Evolutionary conservation across 1,140 invertebrate species (phyloP).

Genomic region (Drosophila virilis): DNA sequence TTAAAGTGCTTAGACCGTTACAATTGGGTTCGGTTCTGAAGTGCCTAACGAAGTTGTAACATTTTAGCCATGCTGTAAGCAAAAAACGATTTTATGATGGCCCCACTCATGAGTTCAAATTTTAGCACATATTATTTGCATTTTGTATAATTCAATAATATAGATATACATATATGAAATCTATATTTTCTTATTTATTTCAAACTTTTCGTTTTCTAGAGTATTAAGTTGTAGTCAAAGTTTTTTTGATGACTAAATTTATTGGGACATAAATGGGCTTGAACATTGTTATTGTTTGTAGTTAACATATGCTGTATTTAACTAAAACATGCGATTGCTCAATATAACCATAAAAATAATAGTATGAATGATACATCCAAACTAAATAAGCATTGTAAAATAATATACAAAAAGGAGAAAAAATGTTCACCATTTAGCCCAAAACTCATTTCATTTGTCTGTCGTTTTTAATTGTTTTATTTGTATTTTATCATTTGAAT

Average conservation of each 20-base stretch:
- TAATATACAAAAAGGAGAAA: constrained; percentile 27
- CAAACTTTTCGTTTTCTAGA: constrained; percentile 32
- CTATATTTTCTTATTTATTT: constrained; percentile 22
- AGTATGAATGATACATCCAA: constrained; percentile 52
- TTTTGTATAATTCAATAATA: constrained; percentile 44
- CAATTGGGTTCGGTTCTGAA: constrained; percentile 78
- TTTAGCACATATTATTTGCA: constrained; percentile 72
- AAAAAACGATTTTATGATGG: constrained; percentile 80
- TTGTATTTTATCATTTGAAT: constrained; percentile 23
- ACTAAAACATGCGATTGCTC: constrained; percentile 62
- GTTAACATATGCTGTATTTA: constrained; percentile 70
- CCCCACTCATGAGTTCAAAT: constrained; percentile 69
- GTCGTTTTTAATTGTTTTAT: constrained; percentile 22
- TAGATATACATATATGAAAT: not conserved
- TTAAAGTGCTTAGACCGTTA: constrained; percentile 62
- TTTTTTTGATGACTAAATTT: constrained; percentile 84
- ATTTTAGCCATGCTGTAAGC: constrained; percentile 68
- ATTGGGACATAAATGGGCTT: constrained; percentile 84
- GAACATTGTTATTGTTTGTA: constrained; percentile 83
- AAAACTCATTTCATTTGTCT: constrained; percentile 74
- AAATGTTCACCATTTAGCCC: constrained; percentile 81
- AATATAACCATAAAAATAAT: constrained; percentile 59
- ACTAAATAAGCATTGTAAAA: constrained; percentile 60
- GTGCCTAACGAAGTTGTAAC: constrained; percentile 77
- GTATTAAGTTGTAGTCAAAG: constrained; percentile 73